Conservation (phyloP, 2,888 invertebrate genomes). For the Rhaphigaster nebulosa region DNA sequence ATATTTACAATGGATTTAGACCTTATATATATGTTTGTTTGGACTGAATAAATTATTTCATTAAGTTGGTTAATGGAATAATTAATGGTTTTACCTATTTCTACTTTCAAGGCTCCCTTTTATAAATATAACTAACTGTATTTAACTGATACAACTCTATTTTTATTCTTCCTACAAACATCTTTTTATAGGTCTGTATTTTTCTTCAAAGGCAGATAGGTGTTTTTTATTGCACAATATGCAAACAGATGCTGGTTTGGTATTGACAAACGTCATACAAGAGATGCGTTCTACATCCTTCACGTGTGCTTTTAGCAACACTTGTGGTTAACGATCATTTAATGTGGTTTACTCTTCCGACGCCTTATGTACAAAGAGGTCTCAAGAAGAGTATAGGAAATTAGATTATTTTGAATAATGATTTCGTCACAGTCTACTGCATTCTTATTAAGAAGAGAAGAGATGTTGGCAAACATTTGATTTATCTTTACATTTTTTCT, state of each 20-base stretch:
- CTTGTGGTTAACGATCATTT: background rate
- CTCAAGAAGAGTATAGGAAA: background rate
- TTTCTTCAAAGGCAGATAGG: background rate
- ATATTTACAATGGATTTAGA: no score
- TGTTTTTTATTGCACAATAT: constrained; percentile 1
- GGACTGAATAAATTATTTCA: no score
- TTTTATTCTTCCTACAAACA: background rate
- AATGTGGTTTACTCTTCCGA: background rate
- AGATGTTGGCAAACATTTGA: background rate
- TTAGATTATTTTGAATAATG: background rate
- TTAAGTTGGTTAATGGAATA: no score
- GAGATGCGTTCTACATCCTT: background rate
- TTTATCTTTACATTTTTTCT: background rate
- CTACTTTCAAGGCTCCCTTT: no score
- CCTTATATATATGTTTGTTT: no score
- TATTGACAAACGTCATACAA: background rate
- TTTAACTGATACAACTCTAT: no score
- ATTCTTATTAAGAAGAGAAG: background rate
- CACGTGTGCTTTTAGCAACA: background rate
- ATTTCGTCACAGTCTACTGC: background rate
- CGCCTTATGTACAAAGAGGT: background rate
- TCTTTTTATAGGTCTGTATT: background rate
- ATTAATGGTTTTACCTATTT: no score
- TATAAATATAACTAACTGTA: no score
- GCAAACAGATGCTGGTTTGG: background rate